Conservation (phyloP, 2,113 vertebrate genomes). For the Triplophysa tibetana region DNA sequence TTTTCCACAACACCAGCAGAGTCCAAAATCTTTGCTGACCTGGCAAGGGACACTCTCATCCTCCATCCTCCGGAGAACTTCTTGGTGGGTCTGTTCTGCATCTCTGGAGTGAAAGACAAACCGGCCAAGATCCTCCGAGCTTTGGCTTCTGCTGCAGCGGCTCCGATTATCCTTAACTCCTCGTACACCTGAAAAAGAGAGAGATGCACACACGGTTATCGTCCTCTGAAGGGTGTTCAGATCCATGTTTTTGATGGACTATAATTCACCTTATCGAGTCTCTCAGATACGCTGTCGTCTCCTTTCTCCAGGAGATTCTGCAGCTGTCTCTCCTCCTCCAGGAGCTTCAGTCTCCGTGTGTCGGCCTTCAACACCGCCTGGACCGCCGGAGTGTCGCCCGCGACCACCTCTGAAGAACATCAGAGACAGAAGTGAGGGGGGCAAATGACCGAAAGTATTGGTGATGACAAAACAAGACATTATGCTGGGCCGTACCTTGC, state of each 20-base stretch:
- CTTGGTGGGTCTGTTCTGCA: constrained; percentile 89
- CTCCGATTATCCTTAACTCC: constrained; percentile 82
- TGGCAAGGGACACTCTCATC: constrained; percentile 91
- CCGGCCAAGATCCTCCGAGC: constrained; percentile 89
- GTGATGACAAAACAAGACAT: not conserved
- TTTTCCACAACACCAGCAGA: no score
- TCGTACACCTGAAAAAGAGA: constrained; percentile 81
- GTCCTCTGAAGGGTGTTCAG: not conserved
- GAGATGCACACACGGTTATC: not conserved
- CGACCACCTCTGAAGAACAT: constrained; percentile 81
- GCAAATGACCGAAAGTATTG: not conserved
- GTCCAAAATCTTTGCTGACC: constrained; percentile 65
- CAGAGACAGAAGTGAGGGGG: not conserved
- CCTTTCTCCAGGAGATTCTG: constrained; percentile 83
- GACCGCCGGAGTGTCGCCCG: constrained; percentile 87
- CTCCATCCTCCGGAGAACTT: constrained; percentile 93
- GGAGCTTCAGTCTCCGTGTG: constrained; percentile 81
- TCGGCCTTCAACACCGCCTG: constrained; percentile 89
- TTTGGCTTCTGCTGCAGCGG: constrained; percentile 87
- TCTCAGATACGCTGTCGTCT: constrained; percentile 80
- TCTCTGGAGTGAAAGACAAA: constrained; percentile 87
- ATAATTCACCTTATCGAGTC: constrained; percentile 82
- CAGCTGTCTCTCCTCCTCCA: constrained; percentile 84
- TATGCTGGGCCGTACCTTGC: constrained; percentile 74
- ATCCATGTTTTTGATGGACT: not conserved